phyloP scores from a whole-genome alignment of 2,888 invertebrate genomes.

The Caenorhabditis uteleia region DNA sequence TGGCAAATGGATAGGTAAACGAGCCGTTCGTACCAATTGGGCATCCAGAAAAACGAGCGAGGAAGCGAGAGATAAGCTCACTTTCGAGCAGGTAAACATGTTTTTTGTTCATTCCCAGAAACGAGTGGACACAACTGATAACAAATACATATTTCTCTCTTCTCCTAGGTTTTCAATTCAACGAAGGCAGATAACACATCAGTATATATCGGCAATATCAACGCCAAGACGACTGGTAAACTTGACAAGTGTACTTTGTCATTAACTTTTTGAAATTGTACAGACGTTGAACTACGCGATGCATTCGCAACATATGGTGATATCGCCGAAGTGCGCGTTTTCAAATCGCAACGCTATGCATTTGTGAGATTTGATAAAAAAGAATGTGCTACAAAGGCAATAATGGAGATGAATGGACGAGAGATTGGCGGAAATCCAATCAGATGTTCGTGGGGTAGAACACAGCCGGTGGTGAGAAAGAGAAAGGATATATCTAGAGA shows the following conservation, averaged over 20 bases:
- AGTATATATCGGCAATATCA: slow-evolving; percentile 95
- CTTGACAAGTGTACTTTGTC: not conserved
- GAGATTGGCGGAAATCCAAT: slow-evolving; percentile 60
- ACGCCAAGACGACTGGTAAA: slow-evolving; percentile 47
- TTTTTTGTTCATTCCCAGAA: slow-evolving; percentile 2
- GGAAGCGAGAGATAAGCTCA: slow-evolving; percentile 52
- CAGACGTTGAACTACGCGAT: slow-evolving; percentile 92
- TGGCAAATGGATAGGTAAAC: slow-evolving; percentile 96
- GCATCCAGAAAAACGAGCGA: slow-evolving; percentile 88
- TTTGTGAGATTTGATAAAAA: slow-evolving; percentile 86
- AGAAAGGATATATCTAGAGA: not conserved
- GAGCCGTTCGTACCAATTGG: slow-evolving; percentile 98
- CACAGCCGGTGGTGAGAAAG: slow-evolving; percentile 36
- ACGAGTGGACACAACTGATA: not conserved
- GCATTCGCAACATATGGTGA: slow-evolving; percentile 91
- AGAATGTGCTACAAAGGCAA: slow-evolving; percentile 96
- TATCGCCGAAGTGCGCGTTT: slow-evolving; percentile 94
- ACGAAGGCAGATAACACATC: slow-evolving; percentile 97
- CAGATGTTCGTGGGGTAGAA: slow-evolving; percentile 65
- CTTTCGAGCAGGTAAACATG: slow-evolving; percentile 57
- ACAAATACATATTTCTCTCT: not conserved
- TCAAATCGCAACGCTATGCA: slow-evolving; percentile 72
- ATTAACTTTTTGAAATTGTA: not conserved
- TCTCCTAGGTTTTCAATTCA: slow-evolving; percentile 90
- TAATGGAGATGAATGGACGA: slow-evolving; percentile 88